These are phyloP conservation scores for Dione vanillae DNA, from an alignment of 2,888 invertebrate genomes.

Conservation along the genomic window DNA sequence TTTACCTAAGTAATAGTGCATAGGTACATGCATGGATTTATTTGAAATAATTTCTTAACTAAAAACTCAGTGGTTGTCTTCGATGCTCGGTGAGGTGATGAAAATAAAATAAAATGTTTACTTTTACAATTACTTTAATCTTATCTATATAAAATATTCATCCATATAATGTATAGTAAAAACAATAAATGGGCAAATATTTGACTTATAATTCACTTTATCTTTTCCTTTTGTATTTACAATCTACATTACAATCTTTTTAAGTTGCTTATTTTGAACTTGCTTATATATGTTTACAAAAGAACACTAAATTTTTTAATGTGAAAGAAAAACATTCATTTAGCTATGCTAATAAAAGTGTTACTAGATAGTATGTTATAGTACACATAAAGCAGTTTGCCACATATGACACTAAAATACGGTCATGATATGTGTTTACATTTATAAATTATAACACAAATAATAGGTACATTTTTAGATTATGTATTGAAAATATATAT, in stretches of 20 bases:
- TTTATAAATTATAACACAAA: slow-evolving; percentile 13
- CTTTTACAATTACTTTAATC: slow-evolving; percentile 58
- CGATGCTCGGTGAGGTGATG: slow-evolving; percentile 87
- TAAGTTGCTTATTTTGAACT: slow-evolving; percentile 15
- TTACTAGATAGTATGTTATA: slow-evolving; percentile 13
- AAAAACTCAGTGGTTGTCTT: slow-evolving; percentile 91
- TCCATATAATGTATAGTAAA: slow-evolving; percentile 58
- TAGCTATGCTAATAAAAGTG: slow-evolving; percentile 16
- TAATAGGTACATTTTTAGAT: background rate
- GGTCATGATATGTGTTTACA: slow-evolving; percentile 21
- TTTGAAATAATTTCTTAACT: slow-evolving; percentile 73
- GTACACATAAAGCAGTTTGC: background rate
- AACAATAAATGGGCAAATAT: slow-evolving; percentile 63
- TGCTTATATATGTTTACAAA: background rate
- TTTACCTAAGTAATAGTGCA: background rate
- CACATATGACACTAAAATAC: background rate
- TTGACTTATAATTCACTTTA: slow-evolving; percentile 53
- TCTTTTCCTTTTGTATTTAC: slow-evolving; percentile 22
- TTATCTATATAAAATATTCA: slow-evolving; percentile 60
- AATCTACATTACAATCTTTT: slow-evolving; percentile 6
- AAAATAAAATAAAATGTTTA: slow-evolving; percentile 45
- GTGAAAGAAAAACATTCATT: background rate
- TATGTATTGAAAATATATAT: background rate
- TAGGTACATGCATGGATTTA: too few species aligned
- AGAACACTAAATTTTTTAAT: background rate